These are phyloP conservation scores for Cyphomyrus plagiostoma DNA, from an alignment of 2,113 vertebrate species.

Conservation along the genomic window DNA sequence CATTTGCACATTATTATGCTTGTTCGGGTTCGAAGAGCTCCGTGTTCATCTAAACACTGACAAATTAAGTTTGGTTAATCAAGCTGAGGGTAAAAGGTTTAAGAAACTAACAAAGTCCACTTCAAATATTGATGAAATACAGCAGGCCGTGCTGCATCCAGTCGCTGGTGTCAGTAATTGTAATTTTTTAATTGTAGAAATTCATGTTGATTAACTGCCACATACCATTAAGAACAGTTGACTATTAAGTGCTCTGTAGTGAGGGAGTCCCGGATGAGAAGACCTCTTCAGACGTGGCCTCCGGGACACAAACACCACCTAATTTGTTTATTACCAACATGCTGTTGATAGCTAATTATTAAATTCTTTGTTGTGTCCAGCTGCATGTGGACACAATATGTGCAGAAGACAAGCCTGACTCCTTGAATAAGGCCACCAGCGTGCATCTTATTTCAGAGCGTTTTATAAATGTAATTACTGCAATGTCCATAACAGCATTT, in stretches of 20 bases:
- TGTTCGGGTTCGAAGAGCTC: slow-evolving; percentile 1
- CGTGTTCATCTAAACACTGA: background rate
- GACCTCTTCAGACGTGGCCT: background rate
- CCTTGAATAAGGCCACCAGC: background rate
- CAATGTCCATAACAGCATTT: background rate
- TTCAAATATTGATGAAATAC: slow-evolving; percentile 11
- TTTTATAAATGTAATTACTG: background rate
- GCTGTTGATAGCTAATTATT: background rate
- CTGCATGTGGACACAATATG: background rate
- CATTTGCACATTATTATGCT: background rate
- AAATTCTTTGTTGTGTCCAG: background rate
- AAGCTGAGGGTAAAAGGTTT: background rate
- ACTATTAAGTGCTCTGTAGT: background rate
- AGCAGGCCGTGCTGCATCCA: background rate
- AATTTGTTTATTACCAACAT: background rate
- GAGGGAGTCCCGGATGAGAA: background rate
- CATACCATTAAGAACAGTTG: background rate
- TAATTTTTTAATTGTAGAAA: background rate
- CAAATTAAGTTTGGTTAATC: slow-evolving; percentile 9
- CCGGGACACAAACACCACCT: background rate
- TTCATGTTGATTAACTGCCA: background rate
- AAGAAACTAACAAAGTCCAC: background rate
- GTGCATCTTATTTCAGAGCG: background rate
- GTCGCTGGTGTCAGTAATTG: background rate
- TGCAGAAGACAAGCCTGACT: background rate